A percentile compares a stretch with the other conserved stretches of the same genome.
Conservation (phyloP, 1,140 invertebrate genomes). For the Macrocentrus cingulum region DNA sequence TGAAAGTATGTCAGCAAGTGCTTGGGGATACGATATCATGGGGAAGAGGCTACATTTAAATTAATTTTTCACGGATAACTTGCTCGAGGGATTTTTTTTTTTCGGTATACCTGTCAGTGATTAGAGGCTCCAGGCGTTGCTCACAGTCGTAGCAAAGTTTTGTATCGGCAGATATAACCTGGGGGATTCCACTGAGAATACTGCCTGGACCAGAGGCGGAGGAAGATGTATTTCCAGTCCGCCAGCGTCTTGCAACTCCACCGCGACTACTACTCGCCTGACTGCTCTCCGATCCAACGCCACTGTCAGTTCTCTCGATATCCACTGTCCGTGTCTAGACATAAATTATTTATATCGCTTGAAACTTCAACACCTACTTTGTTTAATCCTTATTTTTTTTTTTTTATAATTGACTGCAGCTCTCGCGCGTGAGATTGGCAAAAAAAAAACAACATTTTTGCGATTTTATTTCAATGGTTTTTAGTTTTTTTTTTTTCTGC, state of each 20-base stretch:
- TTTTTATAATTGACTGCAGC: not conserved
- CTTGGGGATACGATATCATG: not conserved
- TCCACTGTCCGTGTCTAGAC: constrained; percentile 58
- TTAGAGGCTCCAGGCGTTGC: constrained; percentile 51
- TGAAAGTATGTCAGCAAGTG: constrained; percentile 4
- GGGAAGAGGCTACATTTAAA: not conserved
- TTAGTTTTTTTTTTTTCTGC: too few species aligned
- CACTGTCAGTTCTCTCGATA: constrained; percentile 89
- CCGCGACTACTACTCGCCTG: constrained; percentile 78
- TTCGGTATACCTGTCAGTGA: constrained; percentile 49
- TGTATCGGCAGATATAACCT: constrained; percentile 47
- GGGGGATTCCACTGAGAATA: constrained; percentile 44
- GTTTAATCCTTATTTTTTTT: not conserved
- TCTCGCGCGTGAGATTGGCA: too few species aligned
- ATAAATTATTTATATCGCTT: constrained; percentile 10
- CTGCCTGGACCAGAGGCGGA: constrained; percentile 42
- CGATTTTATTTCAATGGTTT: too few species aligned
- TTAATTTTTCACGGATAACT: constrained; percentile 1
- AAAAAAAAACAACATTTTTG: too few species aligned
- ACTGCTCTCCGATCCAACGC: constrained; percentile 89
- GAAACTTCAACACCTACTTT: not conserved
- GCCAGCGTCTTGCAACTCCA: constrained; percentile 47
- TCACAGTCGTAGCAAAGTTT: constrained; percentile 57
- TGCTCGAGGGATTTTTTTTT: constrained; percentile 8
- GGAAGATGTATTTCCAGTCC: constrained; percentile 39